Percentiles rank a stretch among this genome's conserved stretches.
phyloP scores from a whole-genome alignment of 2,797 vertebrate genomes.

The Sphenopsis melanotis region DNA sequence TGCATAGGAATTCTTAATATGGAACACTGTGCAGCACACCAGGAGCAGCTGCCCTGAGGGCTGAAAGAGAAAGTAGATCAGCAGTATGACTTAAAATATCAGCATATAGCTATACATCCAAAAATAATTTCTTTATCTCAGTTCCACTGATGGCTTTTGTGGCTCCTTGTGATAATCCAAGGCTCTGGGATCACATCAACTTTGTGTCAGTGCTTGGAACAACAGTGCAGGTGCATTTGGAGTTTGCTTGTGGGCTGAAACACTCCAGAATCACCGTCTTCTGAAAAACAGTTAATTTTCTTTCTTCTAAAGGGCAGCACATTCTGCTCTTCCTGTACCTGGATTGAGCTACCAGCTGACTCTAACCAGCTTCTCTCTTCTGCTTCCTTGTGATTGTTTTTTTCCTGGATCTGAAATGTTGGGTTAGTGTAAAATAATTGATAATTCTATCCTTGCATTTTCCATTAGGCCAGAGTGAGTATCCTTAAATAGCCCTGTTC shows the following conservation, averaged over 20 bases:
- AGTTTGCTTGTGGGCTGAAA: neutral
- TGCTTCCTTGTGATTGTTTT: conserved; percentile 12
- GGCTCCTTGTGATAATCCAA: neutral
- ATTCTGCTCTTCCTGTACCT: neutral
- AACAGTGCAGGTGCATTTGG: neutral
- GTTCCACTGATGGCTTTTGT: neutral
- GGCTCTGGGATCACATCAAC: neutral
- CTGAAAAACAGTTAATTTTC: neutral
- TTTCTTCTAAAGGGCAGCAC: neutral
- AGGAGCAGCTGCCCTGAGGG: conserved; percentile 6
- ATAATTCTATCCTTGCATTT: conserved; percentile 65
- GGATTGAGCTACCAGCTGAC: neutral
- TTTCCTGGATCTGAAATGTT: conserved; percentile 45
- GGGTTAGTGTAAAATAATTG: conserved; percentile 62
- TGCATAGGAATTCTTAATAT: conserved; percentile 23
- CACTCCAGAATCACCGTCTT: neutral
- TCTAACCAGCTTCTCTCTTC: neutral
- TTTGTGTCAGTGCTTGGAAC: neutral
- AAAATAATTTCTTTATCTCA: neutral
- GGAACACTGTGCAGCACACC: neutral
- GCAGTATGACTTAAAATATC: neutral
- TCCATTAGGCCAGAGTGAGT: conserved; percentile 52
- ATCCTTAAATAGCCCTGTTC: conserved; percentile 44
- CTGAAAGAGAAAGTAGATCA: conserved; percentile 12
- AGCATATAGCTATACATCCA: neutral